Percentiles rank a stretch among this genome's conserved stretches.
These are phyloP conservation scores for Rhea pennata DNA, from an alignment of 2,113 vertebrate genomes.

Conservation along the genomic window DNA sequence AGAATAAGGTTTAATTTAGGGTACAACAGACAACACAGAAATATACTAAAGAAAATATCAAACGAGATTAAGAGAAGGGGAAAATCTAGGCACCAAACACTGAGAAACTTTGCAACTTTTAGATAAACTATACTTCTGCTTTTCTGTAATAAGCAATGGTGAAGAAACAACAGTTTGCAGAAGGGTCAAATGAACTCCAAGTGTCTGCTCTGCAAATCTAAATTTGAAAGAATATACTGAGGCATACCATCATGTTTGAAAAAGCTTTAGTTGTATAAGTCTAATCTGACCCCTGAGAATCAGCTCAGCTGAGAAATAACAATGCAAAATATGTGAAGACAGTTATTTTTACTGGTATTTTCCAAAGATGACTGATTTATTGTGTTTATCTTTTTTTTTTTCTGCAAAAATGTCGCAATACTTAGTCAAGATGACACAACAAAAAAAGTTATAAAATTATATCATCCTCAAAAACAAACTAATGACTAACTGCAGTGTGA, in stretches of 20 bases:
- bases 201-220: not conserved
- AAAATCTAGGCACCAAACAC: not conserved
- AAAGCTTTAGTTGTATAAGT: slow-evolving; percentile 5
- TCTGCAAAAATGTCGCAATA: not conserved
- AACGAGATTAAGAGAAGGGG: not conserved
- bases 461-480: slow-evolving; percentile 5
- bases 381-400: not conserved
- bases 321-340: not conserved
- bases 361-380: not conserved
- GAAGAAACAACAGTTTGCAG: not conserved
- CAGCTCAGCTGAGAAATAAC: slow-evolving; percentile 17
- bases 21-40: not conserved
- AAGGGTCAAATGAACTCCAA: slow-evolving; percentile 38
- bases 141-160: not conserved
- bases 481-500: not conserved
- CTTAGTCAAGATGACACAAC: not conserved
- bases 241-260: not conserved
- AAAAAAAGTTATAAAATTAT: not conserved
- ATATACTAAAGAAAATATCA: not conserved
- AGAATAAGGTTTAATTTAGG: not conserved
- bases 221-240: not conserved
- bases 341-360: not conserved
- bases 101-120: not conserved
- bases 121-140: not conserved
- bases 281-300: slow-evolving; percentile 13